These are phyloP conservation scores for Thymelicus sylvestris DNA, from an alignment of 2,888 invertebrate genomes.

Conservation along the genomic window DNA sequence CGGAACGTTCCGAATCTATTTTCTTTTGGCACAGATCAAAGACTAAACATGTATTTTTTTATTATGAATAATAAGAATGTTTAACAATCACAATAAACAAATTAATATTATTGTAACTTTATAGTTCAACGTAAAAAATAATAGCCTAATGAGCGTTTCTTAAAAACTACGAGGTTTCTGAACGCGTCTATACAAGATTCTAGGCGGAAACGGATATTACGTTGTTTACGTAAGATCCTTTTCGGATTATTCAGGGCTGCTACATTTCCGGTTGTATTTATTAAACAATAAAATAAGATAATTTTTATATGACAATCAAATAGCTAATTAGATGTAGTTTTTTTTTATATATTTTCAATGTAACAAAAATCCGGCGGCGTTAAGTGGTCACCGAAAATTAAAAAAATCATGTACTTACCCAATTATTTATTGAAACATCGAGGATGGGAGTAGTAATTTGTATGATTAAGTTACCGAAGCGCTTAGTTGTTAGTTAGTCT, in stretches of 20 bases:
- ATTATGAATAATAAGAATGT: slow-evolving; percentile 8
- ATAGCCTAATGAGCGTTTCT: neutral
- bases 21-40: neutral
- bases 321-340: no score
- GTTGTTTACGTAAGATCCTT: slow-evolving; percentile 27
- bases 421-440: no score
- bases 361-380: no score
- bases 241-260: slow-evolving; percentile 17
- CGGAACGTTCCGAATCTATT: slow-evolving; percentile 6
- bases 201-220: slow-evolving; percentile 45
- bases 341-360: no score
- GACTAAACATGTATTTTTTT: slow-evolving; percentile 38
- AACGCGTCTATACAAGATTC: slow-evolving; percentile 38
- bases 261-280: slow-evolving; percentile 1
- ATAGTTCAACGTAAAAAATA: neutral
- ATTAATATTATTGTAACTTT: no score
- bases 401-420: no score
- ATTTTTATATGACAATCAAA: neutral
- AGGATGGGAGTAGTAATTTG: no score
- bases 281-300: neutral
- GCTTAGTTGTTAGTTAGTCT: no score
- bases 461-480: no score
- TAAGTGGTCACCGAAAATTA: no score
- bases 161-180: slow-evolving; percentile 27
- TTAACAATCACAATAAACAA: no score